phyloP scores from a whole-genome alignment of 2,888 invertebrate genomes.

The Netelia fuscicornis region DNA sequence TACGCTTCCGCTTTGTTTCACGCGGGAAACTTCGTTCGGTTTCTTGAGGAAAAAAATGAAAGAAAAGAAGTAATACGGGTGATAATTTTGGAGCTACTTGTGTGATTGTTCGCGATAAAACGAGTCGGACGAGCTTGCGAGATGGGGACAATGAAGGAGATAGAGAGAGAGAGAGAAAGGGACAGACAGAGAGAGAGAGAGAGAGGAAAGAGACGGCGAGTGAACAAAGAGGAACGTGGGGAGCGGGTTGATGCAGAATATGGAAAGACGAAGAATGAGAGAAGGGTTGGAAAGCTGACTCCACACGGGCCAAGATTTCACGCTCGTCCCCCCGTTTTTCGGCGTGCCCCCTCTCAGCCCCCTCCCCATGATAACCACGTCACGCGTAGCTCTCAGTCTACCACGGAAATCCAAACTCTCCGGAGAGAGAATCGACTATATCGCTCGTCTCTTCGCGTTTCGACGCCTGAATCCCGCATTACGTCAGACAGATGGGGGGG shows the following conservation, averaged over 20 bases:
- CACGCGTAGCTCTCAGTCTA: not conserved
- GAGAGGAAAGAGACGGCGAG: not conserved
- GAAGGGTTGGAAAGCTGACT: conserved; percentile 66
- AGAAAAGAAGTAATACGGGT: no score
- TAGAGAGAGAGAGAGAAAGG: conserved; percentile 33
- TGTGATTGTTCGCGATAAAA: conserved; percentile 50
- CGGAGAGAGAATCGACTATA: conserved; percentile 41
- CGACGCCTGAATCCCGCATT: conserved; percentile 67
- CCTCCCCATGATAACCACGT: not conserved
- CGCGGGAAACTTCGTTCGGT: not conserved
- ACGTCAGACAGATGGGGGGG: conserved; percentile 46
- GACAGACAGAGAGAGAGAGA: not conserved
- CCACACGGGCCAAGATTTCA: conserved; percentile 68
- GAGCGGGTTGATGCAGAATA: conserved; percentile 1
- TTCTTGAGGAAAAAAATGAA: no score
- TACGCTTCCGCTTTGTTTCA: not conserved
- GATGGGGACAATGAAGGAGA: conserved; percentile 52
- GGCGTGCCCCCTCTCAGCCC: conserved; percentile 33
- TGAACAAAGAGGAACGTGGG: conserved; percentile 15
- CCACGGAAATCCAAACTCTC: no score
- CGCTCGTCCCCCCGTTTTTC: conserved; percentile 54
- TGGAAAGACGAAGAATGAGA: conserved; percentile 34
- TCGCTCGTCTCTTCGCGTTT: conserved; percentile 60
- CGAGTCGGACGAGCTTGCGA: conserved; percentile 42
- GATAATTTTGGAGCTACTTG: no score